Evolutionary conservation across 2,797 vertebrate species (phyloP).

Genomic region (Mormyrus hasselquistii): DNA sequence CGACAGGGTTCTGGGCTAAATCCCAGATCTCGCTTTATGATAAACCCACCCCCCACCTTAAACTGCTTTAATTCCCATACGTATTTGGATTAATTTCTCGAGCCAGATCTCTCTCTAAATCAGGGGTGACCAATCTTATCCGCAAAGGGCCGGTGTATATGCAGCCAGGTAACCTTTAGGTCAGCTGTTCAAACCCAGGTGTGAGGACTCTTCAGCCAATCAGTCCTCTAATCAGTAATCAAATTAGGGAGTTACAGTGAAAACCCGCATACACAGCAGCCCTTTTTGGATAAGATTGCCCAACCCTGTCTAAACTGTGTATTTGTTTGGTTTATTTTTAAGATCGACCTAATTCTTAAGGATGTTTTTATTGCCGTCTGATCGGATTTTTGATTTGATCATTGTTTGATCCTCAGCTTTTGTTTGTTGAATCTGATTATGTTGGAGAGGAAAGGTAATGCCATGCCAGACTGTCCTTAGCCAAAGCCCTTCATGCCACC

Average conservation of each 20-base stretch:
- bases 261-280: neutral
- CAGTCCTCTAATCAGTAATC: neutral
- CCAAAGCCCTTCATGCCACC: neutral
- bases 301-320: neutral
- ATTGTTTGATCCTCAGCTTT: neutral
- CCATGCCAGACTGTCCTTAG: neutral
- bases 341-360: neutral
- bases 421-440: neutral
- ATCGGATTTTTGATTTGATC: neutral
- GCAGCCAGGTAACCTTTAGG: neutral
- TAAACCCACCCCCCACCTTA: neutral
- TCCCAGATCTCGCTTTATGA: neutral
- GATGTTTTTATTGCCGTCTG: neutral
- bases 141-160: neutral
- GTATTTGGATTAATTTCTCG: neutral
- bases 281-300: neutral
- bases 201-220: neutral
- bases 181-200: neutral
- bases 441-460: neutral
- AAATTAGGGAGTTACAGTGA: neutral
- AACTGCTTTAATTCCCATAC: neutral
- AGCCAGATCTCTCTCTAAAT: neutral
- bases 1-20: neutral
- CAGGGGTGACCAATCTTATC: neutral
- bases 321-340: neutral